Evolutionary conservation across 1,140 invertebrate genomes (phyloP).

Genomic region (Reticulitermes speratus): DNA sequence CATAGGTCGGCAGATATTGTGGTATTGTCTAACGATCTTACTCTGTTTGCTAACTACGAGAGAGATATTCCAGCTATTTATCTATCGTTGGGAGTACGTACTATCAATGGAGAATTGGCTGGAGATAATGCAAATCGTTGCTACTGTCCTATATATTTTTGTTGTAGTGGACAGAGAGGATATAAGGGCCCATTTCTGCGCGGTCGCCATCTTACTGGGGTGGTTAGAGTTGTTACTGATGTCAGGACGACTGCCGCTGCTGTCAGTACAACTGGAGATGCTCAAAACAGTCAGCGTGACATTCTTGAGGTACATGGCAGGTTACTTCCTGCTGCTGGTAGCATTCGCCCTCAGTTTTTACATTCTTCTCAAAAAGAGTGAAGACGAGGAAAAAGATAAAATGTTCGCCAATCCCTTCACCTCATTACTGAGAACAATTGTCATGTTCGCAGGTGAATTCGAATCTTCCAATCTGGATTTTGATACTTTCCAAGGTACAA

Average conservation of each 20-base stretch:
- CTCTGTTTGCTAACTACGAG: background rate
- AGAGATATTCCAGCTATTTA: background rate
- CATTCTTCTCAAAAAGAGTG: slow-evolving; percentile 38
- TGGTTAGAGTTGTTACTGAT: slow-evolving; percentile 71
- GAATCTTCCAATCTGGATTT: slow-evolving; percentile 75
- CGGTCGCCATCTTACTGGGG: slow-evolving; percentile 67
- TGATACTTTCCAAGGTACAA: slow-evolving; percentile 59
- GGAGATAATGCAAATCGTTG: background rate
- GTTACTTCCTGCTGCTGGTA: slow-evolving; percentile 75
- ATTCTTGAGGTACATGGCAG: slow-evolving; percentile 73
- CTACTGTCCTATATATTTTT: background rate
- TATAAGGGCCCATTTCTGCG: slow-evolving; percentile 48
- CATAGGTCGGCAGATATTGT: no score
- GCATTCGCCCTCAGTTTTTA: slow-evolving; percentile 50
- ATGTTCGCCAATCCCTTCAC: slow-evolving; percentile 48
- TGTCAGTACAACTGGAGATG: slow-evolving; percentile 77
- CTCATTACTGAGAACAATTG: slow-evolving; percentile 74
- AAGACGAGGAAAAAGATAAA: background rate
- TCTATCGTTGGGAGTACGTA: background rate
- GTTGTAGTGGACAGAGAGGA: background rate
- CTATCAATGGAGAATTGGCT: background rate
- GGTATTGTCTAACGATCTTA: background rate
- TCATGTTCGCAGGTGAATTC: slow-evolving; percentile 82
- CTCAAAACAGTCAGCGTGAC: slow-evolving; percentile 72
- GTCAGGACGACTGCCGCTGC: slow-evolving; percentile 67